Percentiles rank a stretch among this genome's conserved stretches.
phyloP scores from a whole-genome alignment of 1,140 invertebrate genomes.

The Euglossa dilemma region DNA sequence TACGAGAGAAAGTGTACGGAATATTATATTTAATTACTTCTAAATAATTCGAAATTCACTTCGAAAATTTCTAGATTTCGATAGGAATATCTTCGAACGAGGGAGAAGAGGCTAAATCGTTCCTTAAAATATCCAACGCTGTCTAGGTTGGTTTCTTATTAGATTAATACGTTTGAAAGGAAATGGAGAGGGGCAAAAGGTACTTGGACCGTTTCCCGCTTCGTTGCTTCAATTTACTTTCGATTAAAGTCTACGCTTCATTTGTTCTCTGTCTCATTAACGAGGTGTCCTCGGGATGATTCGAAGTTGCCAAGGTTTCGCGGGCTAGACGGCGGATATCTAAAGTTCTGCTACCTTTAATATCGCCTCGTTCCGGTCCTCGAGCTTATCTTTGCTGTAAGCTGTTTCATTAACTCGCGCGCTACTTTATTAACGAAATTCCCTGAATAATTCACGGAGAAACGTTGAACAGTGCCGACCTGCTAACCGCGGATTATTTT shows the following conservation, averaged over 20 bases:
- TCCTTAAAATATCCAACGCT: no score
- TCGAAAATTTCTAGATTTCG: no score
- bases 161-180: no score
- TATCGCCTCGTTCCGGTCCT: not conserved
- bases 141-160: no score
- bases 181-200: no score
- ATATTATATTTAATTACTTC: no score
- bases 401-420: not conserved
- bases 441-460: not conserved
- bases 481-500: not conserved
- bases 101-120: no score
- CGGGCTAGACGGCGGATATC: not conserved
- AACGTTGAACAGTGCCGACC: not conserved
- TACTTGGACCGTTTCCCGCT: no score
- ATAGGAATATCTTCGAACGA: no score
- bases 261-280: not conserved
- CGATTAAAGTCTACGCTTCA: not conserved
- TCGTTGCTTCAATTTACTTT: no score
- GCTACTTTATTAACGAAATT: not conserved
- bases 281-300: not conserved
- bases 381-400: not conserved
- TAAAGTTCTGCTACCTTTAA: not conserved
- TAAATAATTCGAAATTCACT: no score
- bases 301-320: not conserved
- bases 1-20: no score